Conservation (phyloP, 2,113 vertebrate genomes). For the Arenaria interpres region DNA sequence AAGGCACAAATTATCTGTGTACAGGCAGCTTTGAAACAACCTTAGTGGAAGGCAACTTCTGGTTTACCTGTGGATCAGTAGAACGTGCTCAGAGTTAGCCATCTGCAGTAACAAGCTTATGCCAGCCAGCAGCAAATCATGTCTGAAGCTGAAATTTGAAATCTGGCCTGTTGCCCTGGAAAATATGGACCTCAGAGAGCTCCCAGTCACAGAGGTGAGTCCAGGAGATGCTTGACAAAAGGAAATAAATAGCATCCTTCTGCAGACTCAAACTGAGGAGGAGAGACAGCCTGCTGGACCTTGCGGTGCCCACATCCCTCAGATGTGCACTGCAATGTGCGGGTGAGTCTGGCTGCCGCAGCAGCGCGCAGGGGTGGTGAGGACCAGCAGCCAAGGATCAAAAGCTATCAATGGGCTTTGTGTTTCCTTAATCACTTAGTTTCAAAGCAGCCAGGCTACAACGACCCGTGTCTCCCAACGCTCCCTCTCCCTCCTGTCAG, state of each 20-base stretch:
- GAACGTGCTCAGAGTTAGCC: neutral
- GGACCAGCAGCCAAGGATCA: neutral
- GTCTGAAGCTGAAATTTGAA: neutral
- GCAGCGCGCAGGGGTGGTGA: neutral
- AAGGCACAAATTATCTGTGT: neutral
- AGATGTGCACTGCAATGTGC: neutral
- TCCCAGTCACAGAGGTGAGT: neutral
- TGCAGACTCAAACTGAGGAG: neutral
- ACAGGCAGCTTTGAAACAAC: neutral
- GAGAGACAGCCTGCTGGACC: neutral
- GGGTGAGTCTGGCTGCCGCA: neutral
- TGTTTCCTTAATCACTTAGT: neutral
- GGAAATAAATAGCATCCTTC: neutral
- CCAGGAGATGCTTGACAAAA: neutral
- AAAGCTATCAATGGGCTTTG: neutral
- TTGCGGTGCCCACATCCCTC: neutral
- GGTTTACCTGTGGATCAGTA: neutral
- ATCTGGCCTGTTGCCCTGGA: neutral
- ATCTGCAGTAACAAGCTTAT: neutral
- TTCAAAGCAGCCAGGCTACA: neutral
- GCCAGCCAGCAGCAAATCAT: neutral
- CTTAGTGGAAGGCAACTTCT: neutral
- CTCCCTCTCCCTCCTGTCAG: accelerated
- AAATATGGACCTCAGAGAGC: neutral
- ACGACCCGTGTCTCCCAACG: accelerated